Conservation (phyloP, 2,113 vertebrate genomes). For the Elaphurus davidianus region DNA sequence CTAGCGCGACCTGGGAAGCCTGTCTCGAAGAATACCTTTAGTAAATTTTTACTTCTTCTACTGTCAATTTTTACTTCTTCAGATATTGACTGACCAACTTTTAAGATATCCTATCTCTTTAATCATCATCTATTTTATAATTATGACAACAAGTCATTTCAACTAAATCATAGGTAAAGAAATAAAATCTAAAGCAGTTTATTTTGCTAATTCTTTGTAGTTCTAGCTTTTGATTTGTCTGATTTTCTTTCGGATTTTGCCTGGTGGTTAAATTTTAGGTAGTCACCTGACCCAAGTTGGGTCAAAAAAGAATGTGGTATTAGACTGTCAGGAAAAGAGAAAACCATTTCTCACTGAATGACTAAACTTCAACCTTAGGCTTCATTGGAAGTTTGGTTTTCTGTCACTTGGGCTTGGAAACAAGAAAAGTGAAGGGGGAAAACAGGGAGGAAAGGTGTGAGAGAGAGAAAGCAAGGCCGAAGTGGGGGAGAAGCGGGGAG, state of each 20-base stretch:
- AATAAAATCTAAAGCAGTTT: neutral
- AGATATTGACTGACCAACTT: neutral
- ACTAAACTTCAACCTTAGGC: neutral
- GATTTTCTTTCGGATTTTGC: neutral
- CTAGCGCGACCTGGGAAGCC: neutral
- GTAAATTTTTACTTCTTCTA: neutral
- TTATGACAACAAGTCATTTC: neutral
- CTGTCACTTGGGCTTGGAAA: neutral
- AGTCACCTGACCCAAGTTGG: neutral
- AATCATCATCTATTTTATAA: neutral
- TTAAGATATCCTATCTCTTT: neutral
- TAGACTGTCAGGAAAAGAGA: neutral
- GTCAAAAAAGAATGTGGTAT: neutral
- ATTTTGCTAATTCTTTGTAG: constrained; percentile 2
- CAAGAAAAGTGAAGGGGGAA: neutral
- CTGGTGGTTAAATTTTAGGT: neutral
- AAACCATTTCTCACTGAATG: neutral
- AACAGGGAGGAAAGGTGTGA: neutral
- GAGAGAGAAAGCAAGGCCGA: neutral
- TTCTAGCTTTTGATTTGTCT: neutral
- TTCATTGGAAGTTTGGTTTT: neutral
- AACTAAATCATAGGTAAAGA: neutral
- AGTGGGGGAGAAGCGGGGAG: neutral
- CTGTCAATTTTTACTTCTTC: neutral
- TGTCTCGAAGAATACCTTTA: neutral